Conservation (phyloP, 1,140 invertebrate genomes). For the Paramacrobiotus metropolitanus region DNA sequence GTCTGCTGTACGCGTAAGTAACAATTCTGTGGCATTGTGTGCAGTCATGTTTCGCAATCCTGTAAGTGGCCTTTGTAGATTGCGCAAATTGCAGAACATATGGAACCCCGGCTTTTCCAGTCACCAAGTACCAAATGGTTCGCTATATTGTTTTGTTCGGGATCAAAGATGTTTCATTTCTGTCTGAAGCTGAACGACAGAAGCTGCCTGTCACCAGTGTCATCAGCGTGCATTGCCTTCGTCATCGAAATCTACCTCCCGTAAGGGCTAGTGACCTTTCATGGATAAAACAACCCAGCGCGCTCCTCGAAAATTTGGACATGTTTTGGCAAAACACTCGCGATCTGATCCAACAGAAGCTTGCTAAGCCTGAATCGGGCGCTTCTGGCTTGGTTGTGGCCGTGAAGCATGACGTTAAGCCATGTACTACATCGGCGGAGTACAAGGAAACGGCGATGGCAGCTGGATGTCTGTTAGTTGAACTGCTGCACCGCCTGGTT, state of each 20-base stretch:
- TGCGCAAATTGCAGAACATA: not conserved
- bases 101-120: not conserved
- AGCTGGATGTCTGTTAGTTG: not conserved
- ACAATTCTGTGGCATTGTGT: not conserved
- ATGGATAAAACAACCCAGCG: not conserved
- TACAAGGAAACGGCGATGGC: not conserved
- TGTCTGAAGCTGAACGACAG: not conserved
- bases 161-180: not conserved
- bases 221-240: not conserved
- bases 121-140: not conserved
- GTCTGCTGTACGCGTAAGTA: too few species aligned
- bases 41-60: not conserved
- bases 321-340: too few species aligned
- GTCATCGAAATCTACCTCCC: not conserved
- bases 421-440: not conserved
- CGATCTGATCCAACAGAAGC: not conserved
- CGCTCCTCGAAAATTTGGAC: not conserved
- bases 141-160: not conserved
- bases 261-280: not conserved
- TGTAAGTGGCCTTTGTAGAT: too few species aligned
- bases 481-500: not conserved
- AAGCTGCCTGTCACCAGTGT: not conserved
- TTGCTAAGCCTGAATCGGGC: not conserved
- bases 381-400: not conserved
- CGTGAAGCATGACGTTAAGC: not conserved